Evolutionary conservation across 2,113 vertebrate species (phyloP).

Genomic region (Indicator indicator): DNA sequence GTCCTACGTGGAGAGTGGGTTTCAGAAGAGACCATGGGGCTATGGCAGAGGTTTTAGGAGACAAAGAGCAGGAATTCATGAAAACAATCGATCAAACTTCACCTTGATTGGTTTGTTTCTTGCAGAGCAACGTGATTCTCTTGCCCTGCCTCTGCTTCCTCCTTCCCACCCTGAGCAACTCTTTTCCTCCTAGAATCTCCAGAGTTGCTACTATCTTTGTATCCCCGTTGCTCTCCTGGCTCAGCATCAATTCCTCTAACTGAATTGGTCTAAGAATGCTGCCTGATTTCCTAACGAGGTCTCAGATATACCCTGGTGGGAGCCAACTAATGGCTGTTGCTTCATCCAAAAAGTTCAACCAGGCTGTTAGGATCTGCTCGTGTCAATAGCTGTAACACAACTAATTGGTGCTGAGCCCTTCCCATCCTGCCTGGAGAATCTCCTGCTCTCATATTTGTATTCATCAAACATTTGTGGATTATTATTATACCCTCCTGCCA

Average conservation of each 20-base stretch:
- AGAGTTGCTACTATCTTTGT: slow-evolving; percentile 25
- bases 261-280: not conserved
- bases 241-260: slow-evolving; percentile 25
- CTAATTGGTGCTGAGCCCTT: not conserved
- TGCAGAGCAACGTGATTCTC: not conserved
- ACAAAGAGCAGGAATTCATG: not conserved
- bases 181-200: not conserved
- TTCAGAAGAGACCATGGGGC: not conserved
- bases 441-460: slow-evolving; percentile 7
- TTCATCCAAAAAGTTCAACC: not conserved
- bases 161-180: not conserved
- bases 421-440: not conserved
- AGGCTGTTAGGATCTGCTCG: not conserved
- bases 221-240: slow-evolving; percentile 23
- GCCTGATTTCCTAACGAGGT: slow-evolving; percentile 50
- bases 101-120: not conserved
- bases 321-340: slow-evolving; percentile 8
- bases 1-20: not conserved
- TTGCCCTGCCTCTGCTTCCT: not conserved
- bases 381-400: not conserved
- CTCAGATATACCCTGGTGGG: slow-evolving; percentile 14
- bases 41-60: not conserved
- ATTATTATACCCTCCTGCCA: not conserved
- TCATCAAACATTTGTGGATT: not conserved
- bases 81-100: not conserved